These are phyloP conservation scores for Bettongia penicillata DNA, from an alignment of 2,113 vertebrate genomes.

Conservation along the genomic window DNA sequence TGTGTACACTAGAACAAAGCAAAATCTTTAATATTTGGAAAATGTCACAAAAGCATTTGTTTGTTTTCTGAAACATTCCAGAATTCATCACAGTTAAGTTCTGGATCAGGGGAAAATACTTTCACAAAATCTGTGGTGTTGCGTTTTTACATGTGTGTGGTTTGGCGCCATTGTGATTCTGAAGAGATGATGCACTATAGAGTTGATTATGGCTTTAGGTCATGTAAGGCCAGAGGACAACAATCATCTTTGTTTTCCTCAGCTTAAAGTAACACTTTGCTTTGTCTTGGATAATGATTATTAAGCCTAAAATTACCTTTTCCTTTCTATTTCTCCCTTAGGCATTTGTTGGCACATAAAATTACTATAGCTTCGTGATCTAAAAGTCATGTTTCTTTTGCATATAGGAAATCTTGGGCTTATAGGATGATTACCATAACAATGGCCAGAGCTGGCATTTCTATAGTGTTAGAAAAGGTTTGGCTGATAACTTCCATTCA, in stretches of 20 bases:
- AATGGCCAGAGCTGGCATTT: not conserved
- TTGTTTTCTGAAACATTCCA: not conserved
- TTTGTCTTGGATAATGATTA: not conserved
- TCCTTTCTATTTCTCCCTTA: not conserved
- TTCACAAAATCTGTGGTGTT: not conserved
- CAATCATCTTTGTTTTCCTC: not conserved
- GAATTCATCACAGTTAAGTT: not conserved
- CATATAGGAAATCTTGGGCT: not conserved
- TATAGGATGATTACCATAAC: not conserved
- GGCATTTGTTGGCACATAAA: not conserved
- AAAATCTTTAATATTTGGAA: not conserved
- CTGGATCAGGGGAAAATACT: not conserved
- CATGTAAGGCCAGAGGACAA: not conserved
- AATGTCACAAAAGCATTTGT: not conserved
- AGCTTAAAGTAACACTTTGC: not conserved
- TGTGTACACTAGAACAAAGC: not conserved
- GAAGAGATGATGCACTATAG: not conserved
- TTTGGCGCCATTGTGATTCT: not conserved
- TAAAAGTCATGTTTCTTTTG: not conserved
- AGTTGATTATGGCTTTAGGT: not conserved
- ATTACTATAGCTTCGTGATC: not conserved
- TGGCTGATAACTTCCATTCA: no score
- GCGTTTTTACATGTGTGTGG: not conserved
- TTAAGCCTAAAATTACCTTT: not conserved
- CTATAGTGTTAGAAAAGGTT: no score